A percentile compares a stretch with the other conserved stretches of the same genome.
Conservation (phyloP, 2,888 invertebrate genomes). For the Amphipoea oculea region DNA sequence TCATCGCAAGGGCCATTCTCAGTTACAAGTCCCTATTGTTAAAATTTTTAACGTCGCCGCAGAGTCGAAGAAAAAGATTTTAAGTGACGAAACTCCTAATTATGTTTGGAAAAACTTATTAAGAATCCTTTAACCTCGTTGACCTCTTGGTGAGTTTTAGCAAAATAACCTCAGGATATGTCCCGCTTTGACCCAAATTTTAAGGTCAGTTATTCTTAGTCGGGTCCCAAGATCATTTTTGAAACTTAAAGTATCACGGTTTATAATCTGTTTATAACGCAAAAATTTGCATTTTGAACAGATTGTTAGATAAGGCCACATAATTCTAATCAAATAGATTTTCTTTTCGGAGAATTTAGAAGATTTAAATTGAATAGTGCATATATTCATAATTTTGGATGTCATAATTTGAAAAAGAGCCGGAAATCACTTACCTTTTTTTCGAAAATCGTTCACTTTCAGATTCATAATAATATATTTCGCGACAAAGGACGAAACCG, state of each 20-base stretch:
- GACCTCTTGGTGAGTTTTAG: conserved; percentile 12
- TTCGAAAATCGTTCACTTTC: background rate
- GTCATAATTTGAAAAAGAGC: background rate
- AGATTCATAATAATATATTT: background rate
- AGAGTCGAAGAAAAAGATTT: conserved; percentile 4
- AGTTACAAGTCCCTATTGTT: conserved; percentile 25
- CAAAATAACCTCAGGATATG: background rate
- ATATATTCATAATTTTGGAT: background rate
- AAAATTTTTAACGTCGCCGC: conserved; percentile 13
- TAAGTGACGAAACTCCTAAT: conserved; percentile 4
- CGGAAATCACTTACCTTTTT: background rate
- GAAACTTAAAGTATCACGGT: conserved; percentile 27
- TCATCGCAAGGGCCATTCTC: conserved; percentile 1
- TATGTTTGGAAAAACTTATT: conserved; percentile 14
- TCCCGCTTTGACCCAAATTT: conserved; percentile 21
- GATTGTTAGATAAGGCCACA: conserved; percentile 38
- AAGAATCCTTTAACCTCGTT: conserved; percentile 26
- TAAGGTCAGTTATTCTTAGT: conserved; percentile 25
- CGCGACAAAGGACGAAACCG: too few relatives aligned
- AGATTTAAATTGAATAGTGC: background rate
- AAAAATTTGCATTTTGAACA: conserved; percentile 23
- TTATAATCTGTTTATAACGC: conserved; percentile 31
- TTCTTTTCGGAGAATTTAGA: conserved; percentile 15
- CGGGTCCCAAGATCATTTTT: conserved; percentile 1
- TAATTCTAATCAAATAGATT: conserved; percentile 13